Conservation (phyloP, 2,797 vertebrate species). For the Eurystomus glaucurus region DNA sequence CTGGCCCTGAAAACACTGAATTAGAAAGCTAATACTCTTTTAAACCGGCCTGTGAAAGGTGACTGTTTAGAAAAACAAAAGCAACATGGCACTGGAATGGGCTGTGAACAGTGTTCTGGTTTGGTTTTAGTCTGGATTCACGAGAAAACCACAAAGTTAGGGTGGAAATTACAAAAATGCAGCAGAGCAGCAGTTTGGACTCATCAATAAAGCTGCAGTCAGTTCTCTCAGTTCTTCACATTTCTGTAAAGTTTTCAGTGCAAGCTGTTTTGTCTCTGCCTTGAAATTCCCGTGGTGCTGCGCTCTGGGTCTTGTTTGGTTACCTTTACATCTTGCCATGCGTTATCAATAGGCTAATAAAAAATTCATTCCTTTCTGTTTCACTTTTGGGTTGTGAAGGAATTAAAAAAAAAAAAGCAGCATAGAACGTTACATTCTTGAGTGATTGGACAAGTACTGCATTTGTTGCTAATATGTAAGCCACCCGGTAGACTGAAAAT, state of each 20-base stretch:
- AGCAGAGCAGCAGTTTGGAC: not conserved
- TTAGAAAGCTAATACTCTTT: not conserved
- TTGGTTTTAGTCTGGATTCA: not conserved
- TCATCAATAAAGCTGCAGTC: not conserved
- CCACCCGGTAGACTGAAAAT: not conserved
- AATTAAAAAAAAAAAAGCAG: not conserved
- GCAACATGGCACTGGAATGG: fast-evolving
- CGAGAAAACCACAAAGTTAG: not conserved
- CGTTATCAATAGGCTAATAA: not conserved
- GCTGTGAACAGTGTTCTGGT: not conserved
- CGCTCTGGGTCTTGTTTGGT: not conserved
- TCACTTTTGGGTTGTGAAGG: not conserved
- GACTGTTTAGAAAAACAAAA: not conserved
- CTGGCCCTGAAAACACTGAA: not conserved
- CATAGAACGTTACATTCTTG: not conserved
- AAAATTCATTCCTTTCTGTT: not conserved
- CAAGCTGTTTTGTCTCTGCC: not conserved
- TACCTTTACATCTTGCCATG: not conserved
- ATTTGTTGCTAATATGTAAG: not conserved
- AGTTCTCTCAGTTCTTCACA: not conserved
- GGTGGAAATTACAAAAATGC: not conserved
- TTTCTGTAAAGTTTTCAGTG: not conserved
- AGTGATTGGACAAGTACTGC: fast-evolving
- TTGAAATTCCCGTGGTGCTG: not conserved
- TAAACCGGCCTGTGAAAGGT: not conserved